Evolutionary conservation across 1,140 invertebrate species (phyloP).

Genomic region (Bombus consobrinus): DNA sequence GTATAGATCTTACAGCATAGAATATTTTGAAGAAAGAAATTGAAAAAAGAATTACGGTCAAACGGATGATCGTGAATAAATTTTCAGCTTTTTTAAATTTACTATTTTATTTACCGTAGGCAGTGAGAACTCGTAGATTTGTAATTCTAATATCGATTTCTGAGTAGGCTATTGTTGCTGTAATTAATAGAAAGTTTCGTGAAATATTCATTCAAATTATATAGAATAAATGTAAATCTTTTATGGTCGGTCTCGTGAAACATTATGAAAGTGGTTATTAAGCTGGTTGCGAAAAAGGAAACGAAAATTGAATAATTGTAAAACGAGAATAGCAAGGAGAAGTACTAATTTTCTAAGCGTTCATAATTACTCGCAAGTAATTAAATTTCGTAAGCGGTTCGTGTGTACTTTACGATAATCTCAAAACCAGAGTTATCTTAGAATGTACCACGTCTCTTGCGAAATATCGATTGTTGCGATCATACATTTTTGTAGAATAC

Average conservation of each 20-base stretch:
- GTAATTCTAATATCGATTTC: background rate
- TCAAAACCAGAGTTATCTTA: background rate
- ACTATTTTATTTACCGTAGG: background rate
- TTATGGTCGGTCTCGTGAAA: background rate
- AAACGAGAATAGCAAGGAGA: background rate
- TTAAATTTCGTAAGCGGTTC: background rate
- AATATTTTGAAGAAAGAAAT: too few relatives aligned
- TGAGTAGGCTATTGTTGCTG: background rate
- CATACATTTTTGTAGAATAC: too few relatives aligned
- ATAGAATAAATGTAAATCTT: background rate
- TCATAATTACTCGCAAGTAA: background rate
- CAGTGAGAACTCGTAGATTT: background rate
- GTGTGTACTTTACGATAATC: background rate
- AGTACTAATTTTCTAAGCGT: background rate
- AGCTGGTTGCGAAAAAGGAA: conserved; percentile 1
- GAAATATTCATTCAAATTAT: background rate
- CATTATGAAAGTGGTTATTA: background rate
- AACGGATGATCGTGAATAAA: background rate
- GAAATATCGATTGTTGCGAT: too few relatives aligned
- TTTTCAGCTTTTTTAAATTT: background rate
- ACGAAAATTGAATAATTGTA: conserved; percentile 8
- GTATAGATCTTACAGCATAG: too few relatives aligned
- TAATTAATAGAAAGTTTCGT: background rate
- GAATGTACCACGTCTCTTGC: too few relatives aligned
- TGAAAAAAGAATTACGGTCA: background rate